These are phyloP conservation scores for Drosophila elegans DNA, from an alignment of 1,140 invertebrate species.

Conservation along the genomic window DNA sequence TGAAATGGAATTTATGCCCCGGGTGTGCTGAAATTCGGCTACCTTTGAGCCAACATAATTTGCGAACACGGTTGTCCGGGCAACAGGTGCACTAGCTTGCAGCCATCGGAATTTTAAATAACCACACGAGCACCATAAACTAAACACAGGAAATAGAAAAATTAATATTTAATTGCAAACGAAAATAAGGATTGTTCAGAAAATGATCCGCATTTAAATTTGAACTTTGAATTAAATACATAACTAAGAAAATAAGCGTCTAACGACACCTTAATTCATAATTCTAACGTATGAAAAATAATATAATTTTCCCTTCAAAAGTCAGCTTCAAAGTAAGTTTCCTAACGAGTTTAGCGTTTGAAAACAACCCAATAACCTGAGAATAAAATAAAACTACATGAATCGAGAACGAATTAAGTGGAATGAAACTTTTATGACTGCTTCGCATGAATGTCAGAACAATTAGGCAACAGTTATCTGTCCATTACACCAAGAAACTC, in stretches of 20 bases:
- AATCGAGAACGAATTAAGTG: slow-evolving; percentile 29
- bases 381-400: slow-evolving; percentile 1
- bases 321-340: slow-evolving; percentile 2
- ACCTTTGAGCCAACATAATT: slow-evolving; percentile 21
- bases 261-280: too few relatives aligned
- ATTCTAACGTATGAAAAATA: too few relatives aligned
- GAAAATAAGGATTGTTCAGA: not conserved
- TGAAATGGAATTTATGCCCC: slow-evolving; percentile 68
- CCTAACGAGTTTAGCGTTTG: not conserved
- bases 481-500: slow-evolving; percentile 68
- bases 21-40: slow-evolving; percentile 33
- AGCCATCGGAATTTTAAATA: not conserved
- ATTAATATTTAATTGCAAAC: not conserved
- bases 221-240: not conserved
- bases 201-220: not conserved
- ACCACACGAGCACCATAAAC: not conserved
- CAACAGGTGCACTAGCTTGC: slow-evolving; percentile 51
- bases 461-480: slow-evolving; percentile 79
- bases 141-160: not conserved
- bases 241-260: too few relatives aligned
- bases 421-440: slow-evolving; percentile 13
- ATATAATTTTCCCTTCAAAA: too few relatives aligned
- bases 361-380: not conserved
- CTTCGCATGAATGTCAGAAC: slow-evolving; percentile 56
- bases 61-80: slow-evolving; percentile 25